phyloP scores from a whole-genome alignment of 2,113 vertebrate species.

The Struthio camelus region DNA sequence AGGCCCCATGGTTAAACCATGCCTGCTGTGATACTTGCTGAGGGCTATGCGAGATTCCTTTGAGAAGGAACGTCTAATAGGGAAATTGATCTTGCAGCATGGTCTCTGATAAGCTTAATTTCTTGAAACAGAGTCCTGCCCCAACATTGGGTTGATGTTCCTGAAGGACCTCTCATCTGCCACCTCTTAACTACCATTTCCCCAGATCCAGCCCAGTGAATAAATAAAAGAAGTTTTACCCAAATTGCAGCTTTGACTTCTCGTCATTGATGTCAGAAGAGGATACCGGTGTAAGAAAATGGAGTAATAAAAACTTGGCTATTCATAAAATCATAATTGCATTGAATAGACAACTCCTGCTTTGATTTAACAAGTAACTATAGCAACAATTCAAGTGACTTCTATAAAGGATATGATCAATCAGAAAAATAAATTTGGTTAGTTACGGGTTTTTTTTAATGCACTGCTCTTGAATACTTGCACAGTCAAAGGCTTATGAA shows the following conservation, averaged over 20 bases:
- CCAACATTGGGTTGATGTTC: rapidly evolving
- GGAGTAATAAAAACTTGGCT: neutral
- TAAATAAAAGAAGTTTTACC: neutral
- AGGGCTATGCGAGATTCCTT: neutral
- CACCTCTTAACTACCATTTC: neutral
- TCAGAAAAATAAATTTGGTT: neutral
- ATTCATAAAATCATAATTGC: neutral
- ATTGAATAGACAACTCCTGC: neutral
- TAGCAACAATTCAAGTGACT: neutral
- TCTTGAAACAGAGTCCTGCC: neutral
- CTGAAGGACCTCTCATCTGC: neutral
- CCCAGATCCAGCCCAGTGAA: neutral
- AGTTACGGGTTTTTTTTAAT: neutral
- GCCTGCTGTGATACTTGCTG: neutral
- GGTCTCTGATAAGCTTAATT: neutral
- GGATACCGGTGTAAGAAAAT: neutral
- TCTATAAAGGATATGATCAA: neutral
- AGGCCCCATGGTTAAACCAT: neutral
- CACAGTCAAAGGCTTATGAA: neutral
- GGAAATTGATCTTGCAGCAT: neutral
- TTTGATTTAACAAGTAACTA: neutral
- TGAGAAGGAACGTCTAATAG: rapidly evolving
- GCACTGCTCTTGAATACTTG: neutral
- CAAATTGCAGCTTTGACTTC: neutral
- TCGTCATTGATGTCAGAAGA: neutral